Conservation (phyloP, 2,888 invertebrate genomes). For the Euphydryas editha region DNA sequence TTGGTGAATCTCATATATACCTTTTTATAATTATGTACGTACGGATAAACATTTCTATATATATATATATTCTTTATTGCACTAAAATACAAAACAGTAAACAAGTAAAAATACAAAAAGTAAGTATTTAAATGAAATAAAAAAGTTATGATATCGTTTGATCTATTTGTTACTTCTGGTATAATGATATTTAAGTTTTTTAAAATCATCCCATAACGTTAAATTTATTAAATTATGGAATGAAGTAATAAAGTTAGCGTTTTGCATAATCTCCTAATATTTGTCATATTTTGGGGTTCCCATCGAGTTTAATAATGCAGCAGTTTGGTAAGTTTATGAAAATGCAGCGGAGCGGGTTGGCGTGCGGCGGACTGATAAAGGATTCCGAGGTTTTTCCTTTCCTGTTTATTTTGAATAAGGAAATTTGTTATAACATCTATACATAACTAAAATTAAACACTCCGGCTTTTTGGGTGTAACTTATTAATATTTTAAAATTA, state of each 20-base stretch:
- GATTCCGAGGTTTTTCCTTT: slow-evolving; percentile 70
- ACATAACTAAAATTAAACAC: slow-evolving; percentile 22
- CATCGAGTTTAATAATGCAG: slow-evolving; percentile 40
- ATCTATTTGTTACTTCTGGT: not conserved
- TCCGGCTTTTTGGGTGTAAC: slow-evolving; percentile 8
- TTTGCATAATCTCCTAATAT: slow-evolving; percentile 41
- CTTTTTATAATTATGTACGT: no score
- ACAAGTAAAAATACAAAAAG: no score
- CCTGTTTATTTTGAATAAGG: slow-evolving; percentile 9
- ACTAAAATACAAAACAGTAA: no score
- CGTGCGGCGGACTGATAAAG: slow-evolving; percentile 68
- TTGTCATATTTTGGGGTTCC: slow-evolving; percentile 37
- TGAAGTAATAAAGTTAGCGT: slow-evolving; percentile 32
- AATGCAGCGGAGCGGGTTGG: slow-evolving; percentile 52
- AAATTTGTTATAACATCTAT: slow-evolving; percentile 16
- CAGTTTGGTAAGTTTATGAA: slow-evolving; percentile 66
- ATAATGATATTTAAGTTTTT: not conserved
- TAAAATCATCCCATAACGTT: slow-evolving; percentile 19
- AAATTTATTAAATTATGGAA: slow-evolving; percentile 32
- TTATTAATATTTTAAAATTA: slow-evolving; percentile 44
- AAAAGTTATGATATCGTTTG: no score
- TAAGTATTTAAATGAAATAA: no score
- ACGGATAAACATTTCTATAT: no score
- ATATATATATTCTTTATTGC: no score
- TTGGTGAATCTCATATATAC: no score